These are phyloP conservation scores for Lepidocyrtinus sp. DNA, from an alignment of 2,888 invertebrate genomes.

Conservation along the genomic window DNA sequence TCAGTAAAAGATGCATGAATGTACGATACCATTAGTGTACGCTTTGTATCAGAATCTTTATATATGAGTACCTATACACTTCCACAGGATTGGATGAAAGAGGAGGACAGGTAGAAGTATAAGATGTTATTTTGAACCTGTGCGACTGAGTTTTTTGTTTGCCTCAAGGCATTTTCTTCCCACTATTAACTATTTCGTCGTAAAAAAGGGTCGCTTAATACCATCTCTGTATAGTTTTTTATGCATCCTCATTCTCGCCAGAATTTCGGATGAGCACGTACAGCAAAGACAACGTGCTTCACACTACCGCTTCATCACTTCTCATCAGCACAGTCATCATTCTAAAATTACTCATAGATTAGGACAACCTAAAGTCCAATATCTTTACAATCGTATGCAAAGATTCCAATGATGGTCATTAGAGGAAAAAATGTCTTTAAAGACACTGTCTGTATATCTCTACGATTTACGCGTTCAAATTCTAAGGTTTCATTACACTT, in stretches of 20 bases:
- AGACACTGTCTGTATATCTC: background rate
- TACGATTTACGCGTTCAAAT: background rate
- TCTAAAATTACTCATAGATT: slow-evolving; percentile 40
- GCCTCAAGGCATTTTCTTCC: slow-evolving; percentile 50
- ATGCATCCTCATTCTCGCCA: slow-evolving; percentile 12
- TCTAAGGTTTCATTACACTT: background rate
- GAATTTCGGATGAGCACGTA: slow-evolving; percentile 20
- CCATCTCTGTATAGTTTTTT: background rate
- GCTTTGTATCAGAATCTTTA: background rate
- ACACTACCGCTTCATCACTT: slow-evolving; percentile 19
- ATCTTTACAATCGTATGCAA: background rate
- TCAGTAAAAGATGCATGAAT: slow-evolving; percentile 7
- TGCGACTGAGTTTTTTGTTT: slow-evolving; percentile 27
- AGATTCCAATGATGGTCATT: slow-evolving; percentile 17
- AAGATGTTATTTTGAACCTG: slow-evolving; percentile 42
- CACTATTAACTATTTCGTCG: slow-evolving; percentile 62
- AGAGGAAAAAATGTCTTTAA: slow-evolving; percentile 7
- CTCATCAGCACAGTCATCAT: background rate
- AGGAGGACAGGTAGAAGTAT: background rate
- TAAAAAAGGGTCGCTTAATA: slow-evolving; percentile 36
- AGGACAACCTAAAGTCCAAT: slow-evolving; percentile 4
- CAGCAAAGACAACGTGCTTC: slow-evolving; percentile 51
- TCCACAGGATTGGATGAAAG: slow-evolving; percentile 18
- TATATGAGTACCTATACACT: background rate
- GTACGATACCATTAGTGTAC: background rate